Evolutionary conservation across 1,140 invertebrate species (phyloP).

Genomic region (Bombus waltoni): DNA sequence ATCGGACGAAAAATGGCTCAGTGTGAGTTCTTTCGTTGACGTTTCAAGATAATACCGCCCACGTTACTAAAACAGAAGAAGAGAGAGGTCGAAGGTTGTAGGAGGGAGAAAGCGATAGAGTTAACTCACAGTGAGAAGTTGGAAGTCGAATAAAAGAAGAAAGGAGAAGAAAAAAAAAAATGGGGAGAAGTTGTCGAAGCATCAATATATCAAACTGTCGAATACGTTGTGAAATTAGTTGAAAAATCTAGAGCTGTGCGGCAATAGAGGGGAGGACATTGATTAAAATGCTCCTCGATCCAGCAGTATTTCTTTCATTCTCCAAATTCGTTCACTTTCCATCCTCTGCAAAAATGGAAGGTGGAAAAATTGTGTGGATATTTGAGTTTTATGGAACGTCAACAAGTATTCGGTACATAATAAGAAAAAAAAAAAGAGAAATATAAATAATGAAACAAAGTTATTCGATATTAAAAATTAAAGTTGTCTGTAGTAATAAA

Average conservation of each 20-base stretch:
- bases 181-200: constrained; percentile 31
- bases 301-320: constrained; percentile 24
- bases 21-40: constrained; percentile 59
- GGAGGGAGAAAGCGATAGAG: background rate
- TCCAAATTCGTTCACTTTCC: background rate
- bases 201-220: constrained; percentile 31
- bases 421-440: background rate
- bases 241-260: constrained; percentile 4
- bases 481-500: background rate
- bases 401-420: no score
- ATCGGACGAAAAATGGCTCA: constrained; percentile 34
- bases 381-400: background rate
- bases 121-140: constrained; percentile 4
- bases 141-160: background rate
- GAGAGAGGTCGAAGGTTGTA: background rate
- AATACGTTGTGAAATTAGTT: constrained; percentile 38
- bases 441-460: background rate
- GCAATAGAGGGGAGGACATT: constrained; percentile 5
- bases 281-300: background rate
- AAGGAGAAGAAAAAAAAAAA: background rate
- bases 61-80: constrained; percentile 49
- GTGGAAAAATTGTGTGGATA: no score
- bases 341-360: background rate
- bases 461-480: background rate
- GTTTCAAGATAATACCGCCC: constrained; percentile 65